Evolutionary conservation across 2,113 vertebrate species (phyloP).

Genomic region (Zonotrichia leucophrys): DNA sequence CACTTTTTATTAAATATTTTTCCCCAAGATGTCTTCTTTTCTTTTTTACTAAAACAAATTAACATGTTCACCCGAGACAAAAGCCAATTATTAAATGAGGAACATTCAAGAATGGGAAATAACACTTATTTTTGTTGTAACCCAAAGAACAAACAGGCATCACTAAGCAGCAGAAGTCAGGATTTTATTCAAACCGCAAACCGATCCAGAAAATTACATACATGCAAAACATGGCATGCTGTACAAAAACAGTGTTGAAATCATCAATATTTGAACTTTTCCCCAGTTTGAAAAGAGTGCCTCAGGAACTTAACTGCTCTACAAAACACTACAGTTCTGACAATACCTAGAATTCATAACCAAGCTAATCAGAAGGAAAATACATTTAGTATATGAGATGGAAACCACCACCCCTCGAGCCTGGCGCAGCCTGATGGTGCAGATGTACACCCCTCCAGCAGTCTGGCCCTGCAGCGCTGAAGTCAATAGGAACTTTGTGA

Average conservation of each 20-base stretch:
- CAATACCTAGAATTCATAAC: background rate
- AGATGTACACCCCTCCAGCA: background rate
- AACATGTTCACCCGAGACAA: background rate
- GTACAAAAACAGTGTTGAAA: background rate
- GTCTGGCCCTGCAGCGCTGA: background rate
- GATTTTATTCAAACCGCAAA: slow-evolving; percentile 47
- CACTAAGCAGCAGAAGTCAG: background rate
- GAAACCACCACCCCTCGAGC: background rate
- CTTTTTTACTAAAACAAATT: background rate
- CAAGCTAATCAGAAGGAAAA: background rate
- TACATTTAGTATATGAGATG: background rate
- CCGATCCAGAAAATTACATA: background rate
- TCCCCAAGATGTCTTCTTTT: background rate
- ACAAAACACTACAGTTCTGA: background rate
- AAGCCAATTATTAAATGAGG: background rate
- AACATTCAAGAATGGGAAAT: background rate
- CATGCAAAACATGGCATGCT: slow-evolving; percentile 8
- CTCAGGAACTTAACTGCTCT: background rate
- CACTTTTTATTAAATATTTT: background rate
- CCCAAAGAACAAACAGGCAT: background rate
- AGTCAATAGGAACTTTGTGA: background rate
- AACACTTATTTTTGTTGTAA: background rate
- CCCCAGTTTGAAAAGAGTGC: background rate
- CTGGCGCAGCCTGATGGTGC: accelerated
- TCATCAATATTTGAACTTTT: background rate